These are phyloP conservation scores for Drosophila busckii DNA, from an alignment of 1,140 invertebrate species.

Conservation along the genomic window DNA sequence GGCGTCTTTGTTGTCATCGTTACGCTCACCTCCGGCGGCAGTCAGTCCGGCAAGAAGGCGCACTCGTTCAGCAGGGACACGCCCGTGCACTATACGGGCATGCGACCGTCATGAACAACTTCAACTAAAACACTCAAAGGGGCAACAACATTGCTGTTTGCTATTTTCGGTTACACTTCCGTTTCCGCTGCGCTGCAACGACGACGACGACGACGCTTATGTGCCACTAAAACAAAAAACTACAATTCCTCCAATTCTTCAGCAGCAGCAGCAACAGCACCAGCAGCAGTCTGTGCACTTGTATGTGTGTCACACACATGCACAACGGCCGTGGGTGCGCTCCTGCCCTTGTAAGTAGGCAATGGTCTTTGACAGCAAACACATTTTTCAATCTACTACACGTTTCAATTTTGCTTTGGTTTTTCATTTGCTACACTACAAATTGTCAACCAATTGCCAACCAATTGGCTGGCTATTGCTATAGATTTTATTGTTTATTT, in stretches of 20 bases:
- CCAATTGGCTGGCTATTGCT: too few relatives aligned
- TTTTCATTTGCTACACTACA: not conserved
- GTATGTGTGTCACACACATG: too few relatives aligned
- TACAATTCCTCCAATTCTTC: not conserved
- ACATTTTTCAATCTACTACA: not conserved
- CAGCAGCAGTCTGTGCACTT: too few relatives aligned
- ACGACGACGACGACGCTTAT: too few relatives aligned
- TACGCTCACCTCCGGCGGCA: slow-evolving; percentile 83
- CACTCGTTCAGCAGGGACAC: slow-evolving; percentile 82
- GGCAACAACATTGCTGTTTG: slow-evolving; percentile 7
- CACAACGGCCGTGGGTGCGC: too few relatives aligned
- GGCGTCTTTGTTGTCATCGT: slow-evolving; percentile 85
- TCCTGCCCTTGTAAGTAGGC: slow-evolving; percentile 56
- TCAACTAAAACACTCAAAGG: not conserved
- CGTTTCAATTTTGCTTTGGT: not conserved
- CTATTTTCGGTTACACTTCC: slow-evolving; percentile 35
- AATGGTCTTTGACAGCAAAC: slow-evolving; percentile 13
- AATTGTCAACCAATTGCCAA: too few relatives aligned
- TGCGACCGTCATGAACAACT: slow-evolving; percentile 59
- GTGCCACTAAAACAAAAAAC: slow-evolving; percentile 10
- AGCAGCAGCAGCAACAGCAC: not conserved
- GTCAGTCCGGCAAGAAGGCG: slow-evolving; percentile 82
- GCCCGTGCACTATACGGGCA: slow-evolving; percentile 77
- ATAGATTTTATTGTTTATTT: too few relatives aligned
- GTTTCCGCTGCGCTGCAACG: slow-evolving; percentile 42